Conservation (phyloP, 2,888 invertebrate genomes). For the Brenthis ino region DNA sequence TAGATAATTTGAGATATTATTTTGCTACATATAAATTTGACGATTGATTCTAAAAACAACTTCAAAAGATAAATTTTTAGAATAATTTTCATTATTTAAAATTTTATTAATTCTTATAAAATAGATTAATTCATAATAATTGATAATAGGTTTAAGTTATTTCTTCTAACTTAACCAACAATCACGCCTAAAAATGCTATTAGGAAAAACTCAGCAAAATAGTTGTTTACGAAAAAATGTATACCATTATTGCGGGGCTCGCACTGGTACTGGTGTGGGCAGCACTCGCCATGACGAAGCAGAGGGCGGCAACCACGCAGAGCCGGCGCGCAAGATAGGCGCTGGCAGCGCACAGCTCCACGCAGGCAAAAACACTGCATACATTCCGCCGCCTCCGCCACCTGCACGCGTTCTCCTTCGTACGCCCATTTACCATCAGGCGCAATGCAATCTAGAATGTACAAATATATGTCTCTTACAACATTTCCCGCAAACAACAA, state of each 20-base stretch:
- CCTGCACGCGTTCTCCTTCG: slow-evolving; percentile 87
- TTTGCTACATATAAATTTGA: too few relatives aligned
- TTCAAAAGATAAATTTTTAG: too few relatives aligned
- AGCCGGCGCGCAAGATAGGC: slow-evolving; percentile 88
- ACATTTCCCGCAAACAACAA: not conserved
- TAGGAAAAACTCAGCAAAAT: too few relatives aligned
- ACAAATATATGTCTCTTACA: not conserved
- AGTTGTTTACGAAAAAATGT: not conserved
- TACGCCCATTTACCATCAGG: slow-evolving; percentile 83
- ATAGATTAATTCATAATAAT: too few relatives aligned
- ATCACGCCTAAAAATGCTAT: not conserved
- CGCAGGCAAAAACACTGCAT: slow-evolving; percentile 91
- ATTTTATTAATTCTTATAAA: too few relatives aligned
- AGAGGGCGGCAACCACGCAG: slow-evolving; percentile 89
- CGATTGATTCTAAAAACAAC: too few relatives aligned
- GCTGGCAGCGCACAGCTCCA: slow-evolving; percentile 88
- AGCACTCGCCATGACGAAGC: slow-evolving; percentile 89
- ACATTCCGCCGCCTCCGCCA: slow-evolving; percentile 82
- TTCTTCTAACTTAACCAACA: not conserved
- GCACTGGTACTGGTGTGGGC: slow-evolving; percentile 92
- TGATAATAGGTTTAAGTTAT: too few relatives aligned
- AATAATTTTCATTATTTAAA: too few relatives aligned
- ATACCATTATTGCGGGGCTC: slow-evolving; percentile 58
- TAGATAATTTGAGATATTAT: too few relatives aligned
- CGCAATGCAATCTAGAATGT: slow-evolving; percentile 82